Evolutionary conservation across 2,888 invertebrate species (phyloP), one percentile per base, ranked within the genome.

Genomic region (Nymphalis urticae): DNA sequence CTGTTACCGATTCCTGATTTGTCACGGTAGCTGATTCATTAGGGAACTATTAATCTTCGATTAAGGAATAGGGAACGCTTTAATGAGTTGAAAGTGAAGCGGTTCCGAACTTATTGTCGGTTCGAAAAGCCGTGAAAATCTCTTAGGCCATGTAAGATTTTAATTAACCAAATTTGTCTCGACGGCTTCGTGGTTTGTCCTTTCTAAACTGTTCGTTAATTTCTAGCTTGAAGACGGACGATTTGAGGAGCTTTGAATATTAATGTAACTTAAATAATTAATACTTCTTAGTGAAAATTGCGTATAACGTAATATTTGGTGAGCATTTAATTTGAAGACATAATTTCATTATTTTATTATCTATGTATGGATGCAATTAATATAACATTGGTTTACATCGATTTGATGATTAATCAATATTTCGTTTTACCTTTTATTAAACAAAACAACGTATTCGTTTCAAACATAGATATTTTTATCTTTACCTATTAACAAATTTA

Each of bases 1-100:
- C 88, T 87, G 88, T 89, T 88, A 86, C 85, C 75, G 82, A 77
- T 79, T 82, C 80, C 85, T 88, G 88, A 90, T 89, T 89, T 89
- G 88, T 89, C 89, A 89, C 84, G 84, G 84, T 82, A 84, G 87
- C 87, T 88, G 88, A 90, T 89, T 90, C 88, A 90, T 89, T 90
- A 89, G 85, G 42, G 13, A 42, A 42, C 42, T 42, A 42, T 56
- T 56, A 56, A 56, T 56, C 54, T 56, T 56, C 54, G 54, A 13
- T 56, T 56, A 56, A 27, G 17, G 54, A 27, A 32, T 56, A 56
- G 54, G 27, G 54, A 27, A 56, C 42, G 54, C 32, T 58, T 58
- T 36, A 58, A 32, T 58, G 19, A 19, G 36, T 58, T 17, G 42
- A 19, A 58, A 42, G 42, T 58, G 10, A 42, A 42, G 19, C 19